Percentiles rank a stretch among this genome's conserved stretches.
These are phyloP conservation scores for Acronicta psi DNA, from an alignment of 2,888 invertebrate species.

Conservation along the genomic window DNA sequence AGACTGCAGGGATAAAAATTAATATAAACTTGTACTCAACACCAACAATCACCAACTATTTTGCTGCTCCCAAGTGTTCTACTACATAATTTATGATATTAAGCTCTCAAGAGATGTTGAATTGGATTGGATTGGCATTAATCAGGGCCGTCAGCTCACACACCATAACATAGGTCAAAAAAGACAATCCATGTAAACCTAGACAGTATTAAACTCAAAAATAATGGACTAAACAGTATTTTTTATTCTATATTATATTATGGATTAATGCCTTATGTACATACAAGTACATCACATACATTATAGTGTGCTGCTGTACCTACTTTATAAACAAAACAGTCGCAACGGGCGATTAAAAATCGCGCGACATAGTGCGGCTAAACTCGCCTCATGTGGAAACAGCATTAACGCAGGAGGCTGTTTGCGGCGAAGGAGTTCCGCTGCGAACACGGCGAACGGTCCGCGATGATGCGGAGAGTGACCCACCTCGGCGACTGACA, in stretches of 20 bases:
- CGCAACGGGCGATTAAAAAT: constrained; percentile 26
- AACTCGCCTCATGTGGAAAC: constrained; percentile 51
- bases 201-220: too few relatives aligned
- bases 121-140: too few relatives aligned
- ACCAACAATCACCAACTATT: too few relatives aligned
- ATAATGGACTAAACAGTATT: too few relatives aligned
- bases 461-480: constrained; percentile 41
- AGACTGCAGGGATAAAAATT: too few relatives aligned
- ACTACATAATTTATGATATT: too few relatives aligned
- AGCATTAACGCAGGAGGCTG: constrained; percentile 51
- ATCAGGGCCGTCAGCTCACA: too few relatives aligned
- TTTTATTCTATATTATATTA: background rate
- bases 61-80: too few relatives aligned
- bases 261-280: background rate
- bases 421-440: constrained; percentile 50
- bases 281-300: background rate
- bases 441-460: constrained; percentile 50
- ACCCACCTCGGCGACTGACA: constrained; percentile 79
- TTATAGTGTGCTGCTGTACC: constrained; percentile 12
- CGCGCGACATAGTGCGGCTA: constrained; percentile 42
- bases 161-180: too few relatives aligned
- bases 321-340: constrained; percentile 25
- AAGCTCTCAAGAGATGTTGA: too few relatives aligned
- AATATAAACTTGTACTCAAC: too few relatives aligned
- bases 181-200: too few relatives aligned